Evolutionary conservation across 2,113 vertebrate genomes (phyloP).

Genomic region (Neofelis nebulosa): DNA sequence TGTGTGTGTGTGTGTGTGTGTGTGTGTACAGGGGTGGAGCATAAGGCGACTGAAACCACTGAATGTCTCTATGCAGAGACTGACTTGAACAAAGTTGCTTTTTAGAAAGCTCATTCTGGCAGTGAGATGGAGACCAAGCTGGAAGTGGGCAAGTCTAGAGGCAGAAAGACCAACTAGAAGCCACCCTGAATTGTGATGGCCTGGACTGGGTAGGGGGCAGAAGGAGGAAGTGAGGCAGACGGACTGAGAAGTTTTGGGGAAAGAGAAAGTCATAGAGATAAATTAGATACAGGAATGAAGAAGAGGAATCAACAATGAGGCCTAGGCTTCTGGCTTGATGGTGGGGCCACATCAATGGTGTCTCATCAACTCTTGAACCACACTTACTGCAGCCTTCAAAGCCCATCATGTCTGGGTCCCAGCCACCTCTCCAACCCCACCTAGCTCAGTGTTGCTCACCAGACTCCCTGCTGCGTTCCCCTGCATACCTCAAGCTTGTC

Average conservation of each 20-base stretch:
- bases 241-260: background rate
- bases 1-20: background rate
- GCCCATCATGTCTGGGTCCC: background rate
- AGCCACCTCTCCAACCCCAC: background rate
- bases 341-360: accelerated
- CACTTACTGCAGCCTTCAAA: background rate
- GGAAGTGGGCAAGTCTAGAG: background rate
- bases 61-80: background rate
- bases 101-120: background rate
- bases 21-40: accelerated
- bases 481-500: background rate
- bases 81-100: background rate
- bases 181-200: background rate
- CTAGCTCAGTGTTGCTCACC: background rate
- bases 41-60: background rate
- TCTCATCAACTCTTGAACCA: background rate
- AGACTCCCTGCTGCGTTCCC: background rate
- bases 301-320: background rate
- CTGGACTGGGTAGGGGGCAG: background rate
- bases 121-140: background rate
- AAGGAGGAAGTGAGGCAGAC: too few species aligned
- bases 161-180: background rate
- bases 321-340: background rate
- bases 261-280: background rate
- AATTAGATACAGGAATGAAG: background rate